Percentiles rank a stretch among this genome's conserved stretches.
Evolutionary conservation across 2,113 vertebrate genomes (phyloP).

Genomic region (Cichladusa arquata): DNA sequence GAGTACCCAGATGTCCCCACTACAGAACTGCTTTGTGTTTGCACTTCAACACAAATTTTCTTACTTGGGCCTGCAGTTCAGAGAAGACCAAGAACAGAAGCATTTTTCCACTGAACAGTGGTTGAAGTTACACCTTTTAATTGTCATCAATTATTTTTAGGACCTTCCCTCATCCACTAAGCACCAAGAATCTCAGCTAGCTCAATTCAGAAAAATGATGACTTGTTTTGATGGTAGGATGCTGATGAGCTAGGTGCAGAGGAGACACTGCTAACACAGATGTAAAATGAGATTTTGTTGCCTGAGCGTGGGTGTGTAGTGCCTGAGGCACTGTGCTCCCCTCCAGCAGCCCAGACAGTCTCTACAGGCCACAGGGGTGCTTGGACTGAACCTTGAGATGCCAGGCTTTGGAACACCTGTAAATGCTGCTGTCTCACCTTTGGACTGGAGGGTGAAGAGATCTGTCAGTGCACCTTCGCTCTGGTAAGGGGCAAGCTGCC

Average conservation of each 20-base stretch:
- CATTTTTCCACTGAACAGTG: fast-evolving
- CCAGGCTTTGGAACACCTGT: background rate
- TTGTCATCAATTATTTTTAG: background rate
- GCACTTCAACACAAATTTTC: background rate
- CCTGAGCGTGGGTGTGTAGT: background rate
- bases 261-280: background rate
- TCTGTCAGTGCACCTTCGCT: background rate
- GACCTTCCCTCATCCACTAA: background rate
- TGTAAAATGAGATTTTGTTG: background rate
- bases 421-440: background rate
- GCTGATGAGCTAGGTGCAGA: background rate
- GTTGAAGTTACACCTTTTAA: background rate
- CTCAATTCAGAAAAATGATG: background rate
- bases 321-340: background rate
- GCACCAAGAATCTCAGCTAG: background rate
- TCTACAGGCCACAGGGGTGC: background rate
- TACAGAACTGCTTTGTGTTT: background rate
- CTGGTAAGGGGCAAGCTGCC: background rate
- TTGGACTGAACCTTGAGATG: background rate
- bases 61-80: background rate
- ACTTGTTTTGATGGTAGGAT: background rate
- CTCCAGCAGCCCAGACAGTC: background rate
- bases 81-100: background rate
- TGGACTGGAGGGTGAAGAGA: background rate
- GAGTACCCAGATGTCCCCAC: background rate